Conservation (phyloP, 2,888 invertebrate genomes). For the Fragum whitleyi region DNA sequence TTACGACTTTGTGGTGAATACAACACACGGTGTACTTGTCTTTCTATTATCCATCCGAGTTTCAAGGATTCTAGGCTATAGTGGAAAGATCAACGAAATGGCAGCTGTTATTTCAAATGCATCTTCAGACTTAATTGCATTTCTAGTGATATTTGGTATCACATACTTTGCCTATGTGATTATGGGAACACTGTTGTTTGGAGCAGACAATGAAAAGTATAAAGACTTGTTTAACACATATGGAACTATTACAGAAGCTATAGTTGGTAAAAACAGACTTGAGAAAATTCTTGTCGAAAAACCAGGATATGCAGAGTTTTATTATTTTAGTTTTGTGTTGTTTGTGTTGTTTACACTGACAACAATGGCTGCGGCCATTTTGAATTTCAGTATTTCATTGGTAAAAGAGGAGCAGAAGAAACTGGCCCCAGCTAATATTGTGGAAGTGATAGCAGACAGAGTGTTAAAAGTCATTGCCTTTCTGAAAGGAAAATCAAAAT, state of each 20-base stretch:
- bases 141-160: constrained; percentile 85
- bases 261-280: constrained; percentile 75
- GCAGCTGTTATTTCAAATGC: constrained; percentile 84
- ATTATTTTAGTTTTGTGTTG: constrained; percentile 73
- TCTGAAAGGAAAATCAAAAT: neutral
- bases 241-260: constrained; percentile 83
- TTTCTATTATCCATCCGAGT: constrained; percentile 72
- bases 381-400: constrained; percentile 73
- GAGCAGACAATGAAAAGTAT: constrained; percentile 77
- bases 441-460: constrained; percentile 55
- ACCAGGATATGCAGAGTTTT: constrained; percentile 71
- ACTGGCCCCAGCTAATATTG: constrained; percentile 50
- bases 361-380: constrained; percentile 75
- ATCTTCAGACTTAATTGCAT: constrained; percentile 84
- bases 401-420: constrained; percentile 60
- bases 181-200: constrained; percentile 82
- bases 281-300: constrained; percentile 63
- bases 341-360: constrained; percentile 73
- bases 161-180: constrained; percentile 80
- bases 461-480: neutral
- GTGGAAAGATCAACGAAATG: constrained; percentile 85
- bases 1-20: constrained; percentile 83
- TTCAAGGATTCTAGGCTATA: constrained; percentile 85
- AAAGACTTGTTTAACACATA: constrained; percentile 81
- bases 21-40: constrained; percentile 67